Evolutionary conservation across 2,113 vertebrate species (phyloP).

Genomic region (Thalassoma bifasciatum): DNA sequence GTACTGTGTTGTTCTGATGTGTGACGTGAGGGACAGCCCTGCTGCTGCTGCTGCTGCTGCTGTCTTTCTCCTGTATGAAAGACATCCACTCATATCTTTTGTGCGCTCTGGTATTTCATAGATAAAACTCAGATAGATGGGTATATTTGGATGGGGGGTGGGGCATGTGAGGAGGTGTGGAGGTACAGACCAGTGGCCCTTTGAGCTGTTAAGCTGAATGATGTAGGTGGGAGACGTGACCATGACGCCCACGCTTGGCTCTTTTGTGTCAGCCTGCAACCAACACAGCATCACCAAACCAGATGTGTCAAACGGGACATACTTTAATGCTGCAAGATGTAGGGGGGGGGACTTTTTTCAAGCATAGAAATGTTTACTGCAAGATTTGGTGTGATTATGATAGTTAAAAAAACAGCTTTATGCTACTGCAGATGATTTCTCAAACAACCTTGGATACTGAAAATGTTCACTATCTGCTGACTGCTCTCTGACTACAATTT

Average conservation of each 20-base stretch:
- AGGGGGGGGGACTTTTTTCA: not conserved
- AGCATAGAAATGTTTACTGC: not conserved
- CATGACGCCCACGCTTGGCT: constrained; percentile 51
- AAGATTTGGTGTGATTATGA: not conserved
- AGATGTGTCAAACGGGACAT: constrained; percentile 7
- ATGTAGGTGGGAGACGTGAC: constrained; percentile 57
- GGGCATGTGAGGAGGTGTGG: constrained; percentile 25
- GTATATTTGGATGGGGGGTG: constrained; percentile 41
- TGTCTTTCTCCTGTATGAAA: not conserved
- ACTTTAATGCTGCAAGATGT: not conserved
- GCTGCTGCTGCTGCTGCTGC: not conserved
- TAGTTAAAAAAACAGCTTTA: too few relatives aligned
- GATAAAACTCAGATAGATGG: constrained; percentile 14
- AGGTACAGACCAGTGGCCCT: constrained; percentile 54
- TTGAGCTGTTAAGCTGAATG: constrained; percentile 57
- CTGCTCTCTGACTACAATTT: too few relatives aligned
- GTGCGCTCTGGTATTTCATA: constrained; percentile 13
- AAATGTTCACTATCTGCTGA: too few relatives aligned
- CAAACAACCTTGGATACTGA: too few relatives aligned
- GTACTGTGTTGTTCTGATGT: not conserved
- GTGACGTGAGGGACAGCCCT: not conserved
- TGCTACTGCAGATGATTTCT: too few relatives aligned
- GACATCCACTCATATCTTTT: constrained; percentile 6
- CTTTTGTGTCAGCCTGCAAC: constrained; percentile 38
- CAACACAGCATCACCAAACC: constrained; percentile 38